Evolutionary conservation across 2,888 invertebrate genomes (phyloP), one percentile per base, ranked within the genome.

Genomic region (Tipula helvola): DNA sequence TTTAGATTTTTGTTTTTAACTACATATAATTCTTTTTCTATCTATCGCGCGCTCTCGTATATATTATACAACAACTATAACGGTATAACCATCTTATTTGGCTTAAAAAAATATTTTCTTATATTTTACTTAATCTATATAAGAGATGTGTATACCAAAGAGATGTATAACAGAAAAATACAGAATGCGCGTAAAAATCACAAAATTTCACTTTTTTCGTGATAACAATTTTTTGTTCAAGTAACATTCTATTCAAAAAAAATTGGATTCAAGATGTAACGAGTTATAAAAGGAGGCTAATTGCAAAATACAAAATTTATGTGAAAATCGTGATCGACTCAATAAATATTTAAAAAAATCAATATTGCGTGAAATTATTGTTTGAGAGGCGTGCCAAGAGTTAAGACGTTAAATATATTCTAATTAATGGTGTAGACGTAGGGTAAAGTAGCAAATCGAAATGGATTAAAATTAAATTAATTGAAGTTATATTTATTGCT

Each of bases 71-170:
- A 71, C 71, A 71, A 71, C 71, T 84, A 39, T 84, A 84, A 84
- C 84, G 84, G 84, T 84, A n/a, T 84, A 84, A 39, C 84, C 39
- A 84, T 84, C 36, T 39, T 84, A 71, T 71, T 71, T 71, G 71
- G 71, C 28, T 28, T 18, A 28, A n/a, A 71, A 71, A 39, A 39
- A 39, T 39, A 39, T 39, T 16, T 52, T 71, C 28, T 28, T 71
- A 28, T 71, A 18, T 71, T 71, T 18, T 71, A 18, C 71, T 18
- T 71, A 28, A 71, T 28, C n/a, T n/a, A 52, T 12, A 39, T 71
- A 28, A 28, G 71, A 71, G 71, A 71, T 1, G 2, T 71, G 71
- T 18, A 28, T 28, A 28, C 71, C n/a, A 52, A 52, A 52, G 52
- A 52, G 52, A 52, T 52, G 2, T 28, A 28, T 28, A 28, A 28